Evolutionary conservation across 1,140 invertebrate species (phyloP).

Genomic region (Drosophila arawakana): DNA sequence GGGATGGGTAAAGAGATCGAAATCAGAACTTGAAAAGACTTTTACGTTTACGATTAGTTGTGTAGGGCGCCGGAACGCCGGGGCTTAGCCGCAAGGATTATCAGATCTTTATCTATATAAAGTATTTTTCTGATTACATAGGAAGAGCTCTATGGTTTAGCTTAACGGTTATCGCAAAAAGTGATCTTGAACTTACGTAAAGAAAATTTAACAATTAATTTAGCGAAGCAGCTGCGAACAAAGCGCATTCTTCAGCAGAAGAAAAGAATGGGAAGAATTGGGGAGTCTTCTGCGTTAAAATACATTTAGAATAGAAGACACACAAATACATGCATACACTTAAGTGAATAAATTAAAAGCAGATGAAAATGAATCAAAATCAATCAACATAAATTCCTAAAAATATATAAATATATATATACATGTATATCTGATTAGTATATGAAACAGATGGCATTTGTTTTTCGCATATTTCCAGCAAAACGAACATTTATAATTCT

Average conservation of each 20-base stretch:
- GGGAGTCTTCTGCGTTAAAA: slow-evolving; percentile 55
- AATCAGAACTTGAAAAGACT: slow-evolving; percentile 62
- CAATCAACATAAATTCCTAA: slow-evolving; percentile 65
- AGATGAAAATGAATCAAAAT: slow-evolving; percentile 40
- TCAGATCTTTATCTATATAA: slow-evolving; percentile 22
- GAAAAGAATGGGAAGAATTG: not conserved
- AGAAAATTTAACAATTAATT: slow-evolving; percentile 40
- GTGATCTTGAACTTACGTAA: slow-evolving; percentile 80
- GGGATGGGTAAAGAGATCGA: too few species aligned
- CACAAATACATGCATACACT: slow-evolving; percentile 27
- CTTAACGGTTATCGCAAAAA: slow-evolving; percentile 56
- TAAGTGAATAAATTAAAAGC: slow-evolving; percentile 24
- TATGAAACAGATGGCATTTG: slow-evolving; percentile 59
- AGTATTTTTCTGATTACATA: slow-evolving; percentile 48
- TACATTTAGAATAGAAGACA: slow-evolving; percentile 57
- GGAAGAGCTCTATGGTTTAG: slow-evolving; percentile 64
- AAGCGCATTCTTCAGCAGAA: slow-evolving; percentile 15
- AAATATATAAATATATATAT: slow-evolving; percentile 17
- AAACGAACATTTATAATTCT: slow-evolving; percentile 45
- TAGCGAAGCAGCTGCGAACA: slow-evolving; percentile 73
- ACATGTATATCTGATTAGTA: not conserved
- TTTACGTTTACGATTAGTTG: slow-evolving; percentile 73
- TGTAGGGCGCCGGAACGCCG: slow-evolving; percentile 39
- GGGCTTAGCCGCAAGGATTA: slow-evolving; percentile 56
- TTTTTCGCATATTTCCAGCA: slow-evolving; percentile 61